Evolutionary conservation across 2,888 invertebrate genomes (phyloP).

Genomic region (Drosophila paramelanica): DNA sequence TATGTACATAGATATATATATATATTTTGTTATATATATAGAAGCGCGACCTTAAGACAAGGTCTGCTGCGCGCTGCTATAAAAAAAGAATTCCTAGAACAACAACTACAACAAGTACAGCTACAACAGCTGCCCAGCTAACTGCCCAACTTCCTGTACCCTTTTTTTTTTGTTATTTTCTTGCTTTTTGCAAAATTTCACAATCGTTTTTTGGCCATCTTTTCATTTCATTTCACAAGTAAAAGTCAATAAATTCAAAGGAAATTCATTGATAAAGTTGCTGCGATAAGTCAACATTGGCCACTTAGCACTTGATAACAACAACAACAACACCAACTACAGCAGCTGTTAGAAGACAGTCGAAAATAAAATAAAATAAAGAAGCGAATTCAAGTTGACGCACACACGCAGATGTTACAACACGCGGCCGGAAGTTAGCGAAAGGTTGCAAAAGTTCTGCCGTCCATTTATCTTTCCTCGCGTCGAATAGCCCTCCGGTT

Average conservation of each 20-base stretch:
- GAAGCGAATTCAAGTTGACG: constrained; percentile 14
- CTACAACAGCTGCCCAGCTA: constrained; percentile 34
- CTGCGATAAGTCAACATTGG: constrained; percentile 60
- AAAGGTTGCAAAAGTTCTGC: constrained; percentile 65
- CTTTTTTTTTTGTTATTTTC: background rate
- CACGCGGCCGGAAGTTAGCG: constrained; percentile 75
- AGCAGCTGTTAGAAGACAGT: constrained; percentile 58
- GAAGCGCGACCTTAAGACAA: constrained; percentile 59
- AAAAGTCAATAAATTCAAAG: constrained; percentile 76
- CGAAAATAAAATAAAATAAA: constrained; percentile 1
- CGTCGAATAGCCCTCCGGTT: background rate
- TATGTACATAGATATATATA: constrained; percentile 1
- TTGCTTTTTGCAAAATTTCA: constrained; percentile 12
- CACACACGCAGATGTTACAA: constrained; percentile 73
- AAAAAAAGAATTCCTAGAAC: constrained; percentile 45
- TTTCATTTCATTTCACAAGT: constrained; percentile 61
- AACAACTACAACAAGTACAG: constrained; percentile 9
- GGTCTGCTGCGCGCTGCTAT: constrained; percentile 45
- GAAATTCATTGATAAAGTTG: constrained; percentile 75
- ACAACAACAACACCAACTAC: constrained; percentile 22
- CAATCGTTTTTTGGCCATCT: constrained; percentile 46
- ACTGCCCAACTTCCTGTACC: constrained; percentile 57
- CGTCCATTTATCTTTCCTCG: constrained; percentile 1
- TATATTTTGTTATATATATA: background rate
- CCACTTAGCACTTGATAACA: constrained; percentile 60